These are phyloP conservation scores for Actinostola sp. DNA, from an alignment of 92 coral and sea anemone genomes.

Conservation along the genomic window DNA sequence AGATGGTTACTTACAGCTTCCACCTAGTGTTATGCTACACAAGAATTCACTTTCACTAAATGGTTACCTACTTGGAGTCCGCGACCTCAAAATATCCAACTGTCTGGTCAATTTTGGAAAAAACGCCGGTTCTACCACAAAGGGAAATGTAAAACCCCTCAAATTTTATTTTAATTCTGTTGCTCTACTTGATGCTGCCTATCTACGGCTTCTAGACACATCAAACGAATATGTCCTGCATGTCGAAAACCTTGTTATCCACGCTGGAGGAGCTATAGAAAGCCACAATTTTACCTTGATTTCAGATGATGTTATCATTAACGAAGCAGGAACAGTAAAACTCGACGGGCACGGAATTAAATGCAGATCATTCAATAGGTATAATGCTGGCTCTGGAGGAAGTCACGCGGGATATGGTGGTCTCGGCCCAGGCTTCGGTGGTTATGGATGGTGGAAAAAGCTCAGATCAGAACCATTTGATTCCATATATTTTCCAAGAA, in stretches of 20 bases:
- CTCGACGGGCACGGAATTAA: constrained; percentile 55
- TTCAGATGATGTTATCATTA: constrained; percentile 37
- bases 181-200: constrained; percentile 49
- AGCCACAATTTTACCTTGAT: constrained; percentile 41
- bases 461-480: constrained; percentile 45
- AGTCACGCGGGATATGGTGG: constrained; percentile 67
- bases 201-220: constrained; percentile 44
- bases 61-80: constrained; percentile 52
- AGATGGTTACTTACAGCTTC: constrained; percentile 52
- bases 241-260: constrained; percentile 29
- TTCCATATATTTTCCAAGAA: constrained; percentile 31
- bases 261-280: constrained; percentile 48
- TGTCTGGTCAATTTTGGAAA: constrained; percentile 54
- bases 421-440: constrained; percentile 36
- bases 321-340: constrained; percentile 46
- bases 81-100: constrained; percentile 52
- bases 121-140: constrained; percentile 39
- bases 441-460: constrained; percentile 24
- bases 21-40: constrained; percentile 52
- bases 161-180: constrained; percentile 53
- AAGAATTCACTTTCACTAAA: constrained; percentile 49
- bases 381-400: constrained; percentile 45
- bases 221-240: constrained; percentile 33
- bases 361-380: constrained; percentile 11
- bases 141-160: constrained; percentile 26